A percentile compares a stretch with the other conserved stretches of the same genome.
phyloP scores from a whole-genome alignment of 2,888 invertebrate species.

The Cephus sareptanus region DNA sequence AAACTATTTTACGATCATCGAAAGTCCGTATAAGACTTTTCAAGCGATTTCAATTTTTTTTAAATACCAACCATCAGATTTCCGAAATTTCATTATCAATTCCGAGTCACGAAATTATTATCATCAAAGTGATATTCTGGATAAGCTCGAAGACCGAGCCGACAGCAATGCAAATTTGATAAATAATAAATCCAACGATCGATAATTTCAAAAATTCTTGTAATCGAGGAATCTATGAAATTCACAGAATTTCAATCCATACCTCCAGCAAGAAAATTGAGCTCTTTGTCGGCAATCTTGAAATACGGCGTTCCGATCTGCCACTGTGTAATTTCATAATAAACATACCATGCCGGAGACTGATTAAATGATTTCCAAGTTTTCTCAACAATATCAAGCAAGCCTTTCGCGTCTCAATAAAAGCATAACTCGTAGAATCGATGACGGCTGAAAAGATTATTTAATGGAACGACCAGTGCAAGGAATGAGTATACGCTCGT shows the following conservation, averaged over 20 bases:
- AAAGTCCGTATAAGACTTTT: not conserved
- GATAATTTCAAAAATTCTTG: not conserved
- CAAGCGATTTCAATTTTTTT: not conserved
- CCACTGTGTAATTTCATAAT: not conserved
- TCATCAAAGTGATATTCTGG: too few relatives aligned
- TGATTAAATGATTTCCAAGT: too few relatives aligned
- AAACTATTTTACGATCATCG: not conserved
- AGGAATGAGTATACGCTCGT: not conserved
- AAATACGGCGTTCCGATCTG: not conserved
- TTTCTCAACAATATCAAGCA: not conserved
- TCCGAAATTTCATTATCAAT: not conserved
- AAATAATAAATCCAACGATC: not conserved
- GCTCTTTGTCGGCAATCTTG: not conserved
- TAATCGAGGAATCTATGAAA: not conserved
- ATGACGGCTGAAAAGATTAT: not conserved
- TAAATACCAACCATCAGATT: not conserved
- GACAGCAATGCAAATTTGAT: not conserved
- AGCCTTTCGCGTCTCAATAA: not conserved
- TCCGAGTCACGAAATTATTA: too few relatives aligned
- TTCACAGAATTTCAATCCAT: not conserved
- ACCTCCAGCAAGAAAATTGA: not conserved
- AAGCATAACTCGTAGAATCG: not conserved
- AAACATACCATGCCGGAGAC: not conserved
- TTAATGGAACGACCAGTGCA: not conserved
- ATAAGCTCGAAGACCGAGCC: not conserved